These are phyloP conservation scores for Hofmannophila pseudospretella DNA, from an alignment of 2,888 invertebrate genomes.

Conservation along the genomic window DNA sequence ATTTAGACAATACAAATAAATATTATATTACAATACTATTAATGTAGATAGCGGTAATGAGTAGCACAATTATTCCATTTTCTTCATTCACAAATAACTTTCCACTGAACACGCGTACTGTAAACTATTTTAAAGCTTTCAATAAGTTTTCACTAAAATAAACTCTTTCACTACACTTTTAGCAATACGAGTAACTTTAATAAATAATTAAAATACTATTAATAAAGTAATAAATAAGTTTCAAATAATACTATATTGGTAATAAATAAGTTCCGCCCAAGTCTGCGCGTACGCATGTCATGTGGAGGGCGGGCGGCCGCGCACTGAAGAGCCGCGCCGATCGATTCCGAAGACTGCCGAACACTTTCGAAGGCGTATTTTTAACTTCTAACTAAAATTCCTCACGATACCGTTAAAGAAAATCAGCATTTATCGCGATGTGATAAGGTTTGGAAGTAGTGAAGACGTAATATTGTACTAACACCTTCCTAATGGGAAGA, in stretches of 20 bases:
- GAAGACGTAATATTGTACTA: constrained; percentile 13
- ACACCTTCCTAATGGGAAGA: constrained; percentile 50
- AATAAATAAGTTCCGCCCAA: constrained; percentile 39
- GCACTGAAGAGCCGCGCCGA: constrained; percentile 37
- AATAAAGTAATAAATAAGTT: background rate
- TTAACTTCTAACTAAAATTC: constrained; percentile 52
- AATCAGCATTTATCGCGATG: constrained; percentile 21
- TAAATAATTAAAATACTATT: constrained; percentile 1
- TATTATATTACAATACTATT: too few relatives aligned
- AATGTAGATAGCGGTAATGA: too few relatives aligned
- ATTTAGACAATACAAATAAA: too few relatives aligned
- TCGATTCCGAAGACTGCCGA: constrained; percentile 48
- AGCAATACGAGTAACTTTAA: background rate
- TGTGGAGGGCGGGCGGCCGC: constrained; percentile 63
- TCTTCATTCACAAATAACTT: constrained; percentile 2
- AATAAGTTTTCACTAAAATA: too few relatives aligned
- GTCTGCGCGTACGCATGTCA: constrained; percentile 45
- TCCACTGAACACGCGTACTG: background rate
- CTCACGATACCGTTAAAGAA: constrained; percentile 8
- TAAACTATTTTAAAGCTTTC: background rate
- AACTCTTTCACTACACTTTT: background rate
- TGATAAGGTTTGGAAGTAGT: constrained; percentile 21
- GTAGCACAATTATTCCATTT: constrained; percentile 9
- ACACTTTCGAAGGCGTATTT: constrained; percentile 59
- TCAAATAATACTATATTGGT: constrained; percentile 1